Conservation (phyloP, 2,888 invertebrate genomes). For the Dryococelus australis region DNA sequence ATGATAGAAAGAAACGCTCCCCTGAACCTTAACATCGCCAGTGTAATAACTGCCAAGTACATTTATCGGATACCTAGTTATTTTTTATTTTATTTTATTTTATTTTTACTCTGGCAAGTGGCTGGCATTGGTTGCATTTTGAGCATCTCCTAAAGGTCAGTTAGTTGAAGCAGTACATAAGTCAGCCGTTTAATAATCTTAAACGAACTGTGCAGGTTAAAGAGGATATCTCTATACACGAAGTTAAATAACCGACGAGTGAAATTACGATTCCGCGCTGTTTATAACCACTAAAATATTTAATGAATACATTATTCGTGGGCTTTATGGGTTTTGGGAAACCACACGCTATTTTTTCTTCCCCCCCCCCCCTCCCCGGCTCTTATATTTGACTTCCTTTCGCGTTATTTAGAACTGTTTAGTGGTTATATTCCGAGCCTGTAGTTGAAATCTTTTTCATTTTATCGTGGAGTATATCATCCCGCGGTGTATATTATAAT, state of each 20-base stretch:
- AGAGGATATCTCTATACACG: neutral
- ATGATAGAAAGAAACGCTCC: no score
- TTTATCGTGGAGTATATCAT: slow-evolving; percentile 24
- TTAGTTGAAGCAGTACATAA: no score
- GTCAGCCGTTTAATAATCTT: no score
- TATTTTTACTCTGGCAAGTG: no score
- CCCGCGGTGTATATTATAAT: neutral
- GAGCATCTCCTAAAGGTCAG: no score
- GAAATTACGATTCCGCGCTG: neutral
- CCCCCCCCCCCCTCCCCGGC: no score
- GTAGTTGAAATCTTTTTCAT: slow-evolving; percentile 1
- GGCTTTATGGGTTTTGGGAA: neutral
- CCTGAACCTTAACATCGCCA: no score
- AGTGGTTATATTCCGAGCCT: neutral
- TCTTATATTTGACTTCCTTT: neutral
- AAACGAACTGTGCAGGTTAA: neutral
- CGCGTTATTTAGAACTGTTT: slow-evolving; percentile 9
- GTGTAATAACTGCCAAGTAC: no score
- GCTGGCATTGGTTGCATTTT: no score
- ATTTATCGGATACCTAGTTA: no score
- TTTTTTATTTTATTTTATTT: no score
- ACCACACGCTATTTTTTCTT: neutral
- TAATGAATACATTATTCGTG: neutral
- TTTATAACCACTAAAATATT: neutral
- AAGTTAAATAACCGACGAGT: neutral